These are phyloP conservation scores for Tetragonula clypearis DNA, from an alignment of 1,140 invertebrate genomes.

Conservation along the genomic window DNA sequence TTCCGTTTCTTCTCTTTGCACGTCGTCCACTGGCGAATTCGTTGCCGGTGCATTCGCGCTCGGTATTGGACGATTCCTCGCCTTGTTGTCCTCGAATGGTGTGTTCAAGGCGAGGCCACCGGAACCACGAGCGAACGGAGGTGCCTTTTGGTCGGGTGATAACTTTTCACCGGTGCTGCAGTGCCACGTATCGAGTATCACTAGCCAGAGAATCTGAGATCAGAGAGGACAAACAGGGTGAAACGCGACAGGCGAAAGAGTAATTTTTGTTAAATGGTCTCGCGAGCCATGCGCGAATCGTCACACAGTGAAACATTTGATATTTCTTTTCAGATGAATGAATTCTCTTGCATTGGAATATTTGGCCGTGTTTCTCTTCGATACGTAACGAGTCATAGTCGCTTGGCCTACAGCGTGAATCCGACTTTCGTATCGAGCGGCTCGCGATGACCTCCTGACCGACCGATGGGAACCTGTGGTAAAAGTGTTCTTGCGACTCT, in stretches of 20 bases:
- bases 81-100: conserved; percentile 57
- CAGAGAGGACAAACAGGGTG: not conserved
- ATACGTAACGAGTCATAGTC: not conserved
- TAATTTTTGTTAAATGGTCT: not conserved
- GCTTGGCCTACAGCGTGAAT: not conserved
- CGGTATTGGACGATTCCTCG: conserved; percentile 31
- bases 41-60: conserved; percentile 31
- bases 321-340: not conserved
- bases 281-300: too few relatives aligned
- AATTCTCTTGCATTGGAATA: not conserved
- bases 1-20: conserved; percentile 71
- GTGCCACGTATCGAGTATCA: conserved; percentile 31
- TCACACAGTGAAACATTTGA: not conserved
- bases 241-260: not conserved
- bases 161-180: conserved; percentile 70
- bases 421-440: not conserved
- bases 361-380: not conserved
- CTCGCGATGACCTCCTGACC: conserved; percentile 45
- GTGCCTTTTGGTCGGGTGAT: conserved; percentile 74
- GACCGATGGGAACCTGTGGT: conserved; percentile 2
- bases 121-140: conserved; percentile 70
- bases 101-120: conserved; percentile 72
- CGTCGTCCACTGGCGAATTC: conserved; percentile 60
- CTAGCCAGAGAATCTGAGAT: conserved; percentile 49
- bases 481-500: not conserved